Evolutionary conservation across 2,888 invertebrate species (phyloP).

Genomic region (Bimastos eiseni): DNA sequence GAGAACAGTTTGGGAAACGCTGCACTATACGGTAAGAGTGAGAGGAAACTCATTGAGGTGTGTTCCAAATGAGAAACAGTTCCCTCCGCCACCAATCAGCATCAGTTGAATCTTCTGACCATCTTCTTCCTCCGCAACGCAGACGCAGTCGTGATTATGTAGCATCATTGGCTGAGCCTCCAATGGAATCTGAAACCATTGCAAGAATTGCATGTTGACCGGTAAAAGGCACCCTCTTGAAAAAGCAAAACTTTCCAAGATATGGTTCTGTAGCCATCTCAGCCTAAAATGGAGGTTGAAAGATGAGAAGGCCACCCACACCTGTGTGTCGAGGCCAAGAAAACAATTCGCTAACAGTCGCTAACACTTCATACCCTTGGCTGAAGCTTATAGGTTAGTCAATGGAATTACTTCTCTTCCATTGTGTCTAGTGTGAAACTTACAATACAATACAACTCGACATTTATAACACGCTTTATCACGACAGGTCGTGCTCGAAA

Average conservation of each 20-base stretch:
- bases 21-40: background rate
- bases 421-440: no score
- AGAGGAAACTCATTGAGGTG: conserved; percentile 57
- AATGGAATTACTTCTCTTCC: no score
- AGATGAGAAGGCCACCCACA: no score
- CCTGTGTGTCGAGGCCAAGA: no score
- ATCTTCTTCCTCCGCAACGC: background rate
- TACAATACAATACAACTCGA: no score
- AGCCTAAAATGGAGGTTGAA: no score
- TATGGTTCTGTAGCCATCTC: background rate
- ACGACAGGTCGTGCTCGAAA: no score
- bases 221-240: background rate
- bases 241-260: background rate
- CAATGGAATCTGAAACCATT: background rate
- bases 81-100: conserved; percentile 65
- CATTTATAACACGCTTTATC: no score
- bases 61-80: conserved; percentile 66
- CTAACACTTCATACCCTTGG: no score
- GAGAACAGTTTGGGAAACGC: no score
- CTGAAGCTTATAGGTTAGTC: no score
- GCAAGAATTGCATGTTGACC: conserved; percentile 41
- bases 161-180: conserved; percentile 28
- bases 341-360: no score
- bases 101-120: conserved; percentile 48
- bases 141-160: background rate